Percentiles rank a stretch among this genome's conserved stretches.
phyloP scores from a whole-genome alignment of 2,797 vertebrate species.

The Pangasius larnaudii region DNA sequence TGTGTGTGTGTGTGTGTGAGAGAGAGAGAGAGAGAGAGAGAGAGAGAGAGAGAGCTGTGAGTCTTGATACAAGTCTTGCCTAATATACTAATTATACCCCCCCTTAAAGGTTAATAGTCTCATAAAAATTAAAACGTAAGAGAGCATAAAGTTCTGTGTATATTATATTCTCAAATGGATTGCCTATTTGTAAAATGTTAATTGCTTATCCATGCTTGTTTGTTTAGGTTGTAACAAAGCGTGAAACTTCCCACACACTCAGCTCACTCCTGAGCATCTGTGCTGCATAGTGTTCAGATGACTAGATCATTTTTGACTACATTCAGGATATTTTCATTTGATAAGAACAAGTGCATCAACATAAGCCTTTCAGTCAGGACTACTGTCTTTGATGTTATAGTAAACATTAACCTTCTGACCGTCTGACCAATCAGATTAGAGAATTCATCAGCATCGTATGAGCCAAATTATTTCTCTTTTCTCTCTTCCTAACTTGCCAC shows the following conservation, averaged over 20 bases:
- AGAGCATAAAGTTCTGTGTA: not conserved
- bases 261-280: not conserved
- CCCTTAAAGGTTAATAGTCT: constrained; percentile 18
- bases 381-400: not conserved
- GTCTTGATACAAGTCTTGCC: no score
- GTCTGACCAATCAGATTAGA: not conserved
- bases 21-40: no score
- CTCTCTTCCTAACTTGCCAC: not conserved
- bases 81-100: constrained; percentile 4
- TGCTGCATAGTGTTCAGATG: not conserved
- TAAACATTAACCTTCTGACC: not conserved
- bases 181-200: constrained; percentile 18
- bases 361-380: not conserved
- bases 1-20: not conserved
- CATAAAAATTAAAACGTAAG: constrained; percentile 6
- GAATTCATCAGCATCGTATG: not conserved
- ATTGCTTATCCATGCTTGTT: constrained; percentile 8
- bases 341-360: not conserved
- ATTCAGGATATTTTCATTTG: not conserved
- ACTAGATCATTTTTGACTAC: no score
- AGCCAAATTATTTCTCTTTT: not conserved
- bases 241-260: not conserved
- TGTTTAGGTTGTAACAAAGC: constrained; percentile 2
- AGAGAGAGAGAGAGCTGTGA: not conserved
- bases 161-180: not conserved